Conservation (phyloP, 2,797 vertebrate genomes). For the Sebastes aleutianus region DNA sequence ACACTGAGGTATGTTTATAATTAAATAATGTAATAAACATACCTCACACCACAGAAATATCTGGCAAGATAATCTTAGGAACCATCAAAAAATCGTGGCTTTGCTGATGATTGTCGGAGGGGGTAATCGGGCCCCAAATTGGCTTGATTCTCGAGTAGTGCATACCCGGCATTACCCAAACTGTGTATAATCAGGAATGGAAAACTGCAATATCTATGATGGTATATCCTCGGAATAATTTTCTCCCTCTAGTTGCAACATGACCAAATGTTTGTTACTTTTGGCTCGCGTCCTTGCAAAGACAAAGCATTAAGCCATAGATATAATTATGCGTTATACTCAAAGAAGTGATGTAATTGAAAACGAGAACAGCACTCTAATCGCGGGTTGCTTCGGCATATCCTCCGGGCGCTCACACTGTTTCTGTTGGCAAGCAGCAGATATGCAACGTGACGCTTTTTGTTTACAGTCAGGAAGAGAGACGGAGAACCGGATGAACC, state of each 20-base stretch:
- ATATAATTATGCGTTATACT: background rate
- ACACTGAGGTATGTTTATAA: too few species aligned
- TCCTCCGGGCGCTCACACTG: constrained; percentile 5
- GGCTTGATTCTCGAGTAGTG: too few species aligned
- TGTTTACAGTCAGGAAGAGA: constrained; percentile 27
- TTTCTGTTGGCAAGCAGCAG: constrained; percentile 39
- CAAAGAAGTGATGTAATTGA: constrained; percentile 11
- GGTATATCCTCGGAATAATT: background rate
- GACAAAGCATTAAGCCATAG: background rate
- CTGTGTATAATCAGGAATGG: background rate
- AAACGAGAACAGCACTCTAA: constrained; percentile 14
- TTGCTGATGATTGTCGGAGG: too few species aligned
- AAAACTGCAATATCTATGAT: background rate
- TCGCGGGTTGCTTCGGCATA: constrained; percentile 1
- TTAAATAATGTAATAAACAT: too few species aligned
- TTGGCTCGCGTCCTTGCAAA: background rate
- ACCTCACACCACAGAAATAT: too few species aligned
- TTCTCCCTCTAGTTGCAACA: background rate
- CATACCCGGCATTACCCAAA: background rate
- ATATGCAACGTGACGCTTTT: constrained; percentile 17
- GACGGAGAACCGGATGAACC: constrained; percentile 10
- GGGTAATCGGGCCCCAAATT: too few species aligned
- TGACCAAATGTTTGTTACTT: background rate
- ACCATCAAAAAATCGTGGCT: too few species aligned
- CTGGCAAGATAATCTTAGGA: too few species aligned